Percentiles rank a stretch among this genome's conserved stretches.
Conservation (phyloP, 2,113 vertebrate species). For the Amphilophus citrinellus region DNA sequence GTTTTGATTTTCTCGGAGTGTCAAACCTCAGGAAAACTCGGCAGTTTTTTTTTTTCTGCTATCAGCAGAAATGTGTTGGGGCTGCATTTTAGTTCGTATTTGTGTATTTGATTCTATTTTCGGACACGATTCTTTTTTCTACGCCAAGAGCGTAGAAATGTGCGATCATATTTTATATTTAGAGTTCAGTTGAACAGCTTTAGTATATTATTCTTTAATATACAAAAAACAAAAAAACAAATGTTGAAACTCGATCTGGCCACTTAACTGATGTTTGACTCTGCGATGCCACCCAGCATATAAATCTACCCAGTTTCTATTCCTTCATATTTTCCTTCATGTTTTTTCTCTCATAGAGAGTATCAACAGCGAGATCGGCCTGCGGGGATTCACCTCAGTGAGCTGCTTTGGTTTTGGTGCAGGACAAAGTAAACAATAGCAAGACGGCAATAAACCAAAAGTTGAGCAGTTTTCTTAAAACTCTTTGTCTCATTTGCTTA, state of each 20-base stretch:
- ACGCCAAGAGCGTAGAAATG: neutral
- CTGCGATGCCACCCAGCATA: too few relatives aligned
- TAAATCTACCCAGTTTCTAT: neutral
- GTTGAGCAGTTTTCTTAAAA: neutral
- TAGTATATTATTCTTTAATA: neutral
- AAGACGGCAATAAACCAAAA: neutral
- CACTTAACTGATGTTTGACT: neutral
- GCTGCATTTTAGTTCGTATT: neutral
- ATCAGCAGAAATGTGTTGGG: conserved; percentile 20
- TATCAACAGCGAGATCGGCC: neutral
- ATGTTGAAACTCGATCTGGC: neutral
- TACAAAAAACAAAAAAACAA: neutral
- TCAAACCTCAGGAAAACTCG: conserved; percentile 14
- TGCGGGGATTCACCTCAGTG: neutral
- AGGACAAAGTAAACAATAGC: neutral
- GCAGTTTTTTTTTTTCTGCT: conserved; percentile 23
- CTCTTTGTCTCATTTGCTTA: neutral
- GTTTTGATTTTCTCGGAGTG: conserved; percentile 51
- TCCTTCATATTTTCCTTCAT: neutral
- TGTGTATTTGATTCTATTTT: neutral
- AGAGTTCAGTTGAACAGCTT: neutral
- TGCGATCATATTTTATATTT: neutral
- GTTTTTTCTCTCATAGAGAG: neutral
- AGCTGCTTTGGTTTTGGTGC: neutral
- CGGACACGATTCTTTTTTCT: neutral